A percentile compares a stretch with the other conserved stretches of the same genome.
Conservation (phyloP, 2,888 invertebrate species). For the Parascotia fuliginaria region DNA sequence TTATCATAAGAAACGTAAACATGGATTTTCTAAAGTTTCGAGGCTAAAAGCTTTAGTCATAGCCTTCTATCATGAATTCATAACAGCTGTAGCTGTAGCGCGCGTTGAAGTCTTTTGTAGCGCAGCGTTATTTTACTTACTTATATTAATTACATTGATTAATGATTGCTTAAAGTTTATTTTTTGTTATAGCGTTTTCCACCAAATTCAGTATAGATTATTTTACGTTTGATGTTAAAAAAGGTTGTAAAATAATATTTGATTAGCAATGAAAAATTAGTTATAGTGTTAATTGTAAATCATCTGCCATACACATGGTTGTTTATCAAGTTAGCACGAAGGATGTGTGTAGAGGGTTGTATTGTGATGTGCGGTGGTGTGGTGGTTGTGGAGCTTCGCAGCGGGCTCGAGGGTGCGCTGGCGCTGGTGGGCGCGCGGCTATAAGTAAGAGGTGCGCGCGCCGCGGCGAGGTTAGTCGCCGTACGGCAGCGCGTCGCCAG, state of each 20-base stretch:
- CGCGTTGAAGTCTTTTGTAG: conserved; percentile 72
- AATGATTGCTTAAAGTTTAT: no score
- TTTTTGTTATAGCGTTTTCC: no score
- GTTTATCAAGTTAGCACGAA: background rate
- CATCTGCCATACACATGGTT: no score
- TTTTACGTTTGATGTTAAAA: no score
- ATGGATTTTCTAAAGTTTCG: background rate
- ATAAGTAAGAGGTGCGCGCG: conserved; percentile 81
- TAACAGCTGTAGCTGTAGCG: conserved; percentile 1
- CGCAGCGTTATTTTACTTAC: no score
- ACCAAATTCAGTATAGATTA: no score
- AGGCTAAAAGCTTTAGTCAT: no score
- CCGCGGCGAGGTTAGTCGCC: conserved; percentile 84
- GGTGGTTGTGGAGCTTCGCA: conserved; percentile 21
- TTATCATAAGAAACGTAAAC: background rate
- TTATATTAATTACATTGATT: no score
- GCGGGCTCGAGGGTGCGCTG: conserved; percentile 27
- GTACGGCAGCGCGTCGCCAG: conserved; percentile 79
- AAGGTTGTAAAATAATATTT: background rate
- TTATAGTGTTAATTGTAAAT: no score
- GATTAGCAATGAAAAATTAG: background rate
- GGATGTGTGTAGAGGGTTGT: conserved; percentile 24
- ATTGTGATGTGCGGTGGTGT: conserved; percentile 10
- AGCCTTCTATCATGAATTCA: background rate
- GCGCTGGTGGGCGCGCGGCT: conserved; percentile 72